Evolutionary conservation across 2,888 invertebrate species (phyloP), one percentile per base, ranked within the genome.

Genomic region (Chymomyza caudatula): DNA sequence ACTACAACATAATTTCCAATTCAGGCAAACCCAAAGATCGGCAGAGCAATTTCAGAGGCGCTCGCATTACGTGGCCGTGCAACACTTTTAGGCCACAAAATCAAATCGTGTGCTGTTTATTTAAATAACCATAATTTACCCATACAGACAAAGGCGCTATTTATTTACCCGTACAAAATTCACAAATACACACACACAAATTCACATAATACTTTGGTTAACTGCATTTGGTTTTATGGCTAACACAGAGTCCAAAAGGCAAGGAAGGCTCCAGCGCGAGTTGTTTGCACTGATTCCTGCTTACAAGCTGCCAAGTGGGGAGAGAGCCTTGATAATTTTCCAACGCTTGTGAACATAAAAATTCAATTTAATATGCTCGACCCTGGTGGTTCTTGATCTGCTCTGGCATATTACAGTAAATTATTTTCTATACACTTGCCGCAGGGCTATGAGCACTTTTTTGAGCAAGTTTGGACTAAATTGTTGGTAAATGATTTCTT

Each of bases 61-160:
- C 78, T 78, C 78, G 67, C 69, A 71, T 75, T 74, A 70, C 73
- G 63, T 76, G 67, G 73, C 77, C 63, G 64, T 23, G 72, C 79
- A 83, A 85, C 83, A 81, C 85, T 77, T 83, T 86, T 81, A 77
- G 68, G 58, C 77, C 76, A 84, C 76, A 86, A 86, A 88, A 83
- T 74, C 78, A 81, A 89, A 88, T 89, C 89, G 88, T 89, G 89
- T 88, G 88, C 88, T 89, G 87, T 88, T 89, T 89, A 88, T 88
- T 88, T 88, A 89, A 89, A 89, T 89, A 88, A 89, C 88, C 87
- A 87, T 89, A 89, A 89, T 89, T 89, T 88, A 77, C 68, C 29
- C 20, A 37, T 23, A 37, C n/a, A 29, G 3, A 25, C 61, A 65
- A 69, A 76, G 85, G 80, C 73, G 78, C 74, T 82, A 86, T 87